Evolutionary conservation across 1,140 invertebrate genomes (phyloP), one percentile per base, ranked within the genome.

Genomic region (Pseudomyrmex flavicornis): DNA sequence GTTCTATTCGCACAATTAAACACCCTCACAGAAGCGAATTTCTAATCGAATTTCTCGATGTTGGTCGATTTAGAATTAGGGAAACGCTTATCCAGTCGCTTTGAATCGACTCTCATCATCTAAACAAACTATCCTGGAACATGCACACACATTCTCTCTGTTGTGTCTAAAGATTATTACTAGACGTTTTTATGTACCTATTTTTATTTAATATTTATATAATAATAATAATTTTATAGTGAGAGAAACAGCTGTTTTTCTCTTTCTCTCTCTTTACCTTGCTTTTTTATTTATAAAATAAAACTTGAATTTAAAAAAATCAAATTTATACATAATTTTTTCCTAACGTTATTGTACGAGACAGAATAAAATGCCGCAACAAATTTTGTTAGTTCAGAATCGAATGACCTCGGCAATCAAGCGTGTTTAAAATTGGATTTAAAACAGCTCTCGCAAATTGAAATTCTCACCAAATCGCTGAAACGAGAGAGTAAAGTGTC

Each of bases 401-500:
- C 17, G n/a, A 10, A 20, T 76, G 8, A 48, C 8, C 8, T 77
- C 48, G 48, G 10, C 58, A 35, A 79, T 54, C 54, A 13, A 13
- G 20, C 20, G 9, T 15, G 65, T 70, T 79, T 70, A 20, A 5
- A 48, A 58, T 15, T 10, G 10, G 13, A 70, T 80, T 59, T 26
- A 35, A 35, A 35, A 35, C 44, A 74, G 10, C 26, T 5, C 5
- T 52, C n/a, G 15, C 17, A 52, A 69, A 87, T 63, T 69, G 74
- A 84, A 80, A 74, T 82, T 69, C 54, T 50, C 26, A 61, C 10
- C 35, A 17, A 77, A 87, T 61, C 44, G 20, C 26, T 20, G 35
- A 20, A 58, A 52, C 70, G 63, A 58, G 17, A 58, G 17, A 63
- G 9, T 68, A 44, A 76, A 58, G 58, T 48, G 12, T 46, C 54